Percentiles rank a stretch among this genome's conserved stretches.
phyloP scores from a whole-genome alignment of 2,113 vertebrate genomes.

The Mobula hypostoma region DNA sequence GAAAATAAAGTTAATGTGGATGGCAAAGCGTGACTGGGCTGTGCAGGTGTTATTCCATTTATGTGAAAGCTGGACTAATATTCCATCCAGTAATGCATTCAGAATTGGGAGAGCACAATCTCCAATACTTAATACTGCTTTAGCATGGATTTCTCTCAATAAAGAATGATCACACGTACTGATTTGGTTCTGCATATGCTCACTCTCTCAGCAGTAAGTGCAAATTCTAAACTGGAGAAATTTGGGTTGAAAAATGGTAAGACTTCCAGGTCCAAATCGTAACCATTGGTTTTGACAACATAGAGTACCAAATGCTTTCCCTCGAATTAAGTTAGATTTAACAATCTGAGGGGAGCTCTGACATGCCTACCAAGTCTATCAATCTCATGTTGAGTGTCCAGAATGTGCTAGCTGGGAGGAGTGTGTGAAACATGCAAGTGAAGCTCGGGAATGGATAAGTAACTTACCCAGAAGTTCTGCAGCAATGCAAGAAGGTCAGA shows the following conservation, averaged over 20 bases:
- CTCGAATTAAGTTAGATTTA: not conserved
- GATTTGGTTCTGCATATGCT: not conserved
- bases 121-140: too few species aligned
- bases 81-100: not conserved
- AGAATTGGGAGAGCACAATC: not conserved
- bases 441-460: not conserved
- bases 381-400: not conserved
- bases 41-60: not conserved
- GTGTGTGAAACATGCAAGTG: not conserved
- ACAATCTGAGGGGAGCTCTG: not conserved
- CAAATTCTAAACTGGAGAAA: not conserved
- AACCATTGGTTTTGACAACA: too few species aligned
- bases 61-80: not conserved
- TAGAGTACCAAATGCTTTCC: too few species aligned
- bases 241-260: not conserved
- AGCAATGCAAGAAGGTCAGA: too few species aligned
- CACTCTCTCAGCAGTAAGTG: not conserved
- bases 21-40: too few species aligned
- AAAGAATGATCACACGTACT: not conserved
- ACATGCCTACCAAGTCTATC: not conserved
- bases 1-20: too few species aligned
- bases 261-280: not conserved
- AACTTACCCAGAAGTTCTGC: not conserved
- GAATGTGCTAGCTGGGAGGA: not conserved
- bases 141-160: not conserved